phyloP scores from a whole-genome alignment of 2,797 vertebrate species.

The Pachyuromys duprasi region DNA sequence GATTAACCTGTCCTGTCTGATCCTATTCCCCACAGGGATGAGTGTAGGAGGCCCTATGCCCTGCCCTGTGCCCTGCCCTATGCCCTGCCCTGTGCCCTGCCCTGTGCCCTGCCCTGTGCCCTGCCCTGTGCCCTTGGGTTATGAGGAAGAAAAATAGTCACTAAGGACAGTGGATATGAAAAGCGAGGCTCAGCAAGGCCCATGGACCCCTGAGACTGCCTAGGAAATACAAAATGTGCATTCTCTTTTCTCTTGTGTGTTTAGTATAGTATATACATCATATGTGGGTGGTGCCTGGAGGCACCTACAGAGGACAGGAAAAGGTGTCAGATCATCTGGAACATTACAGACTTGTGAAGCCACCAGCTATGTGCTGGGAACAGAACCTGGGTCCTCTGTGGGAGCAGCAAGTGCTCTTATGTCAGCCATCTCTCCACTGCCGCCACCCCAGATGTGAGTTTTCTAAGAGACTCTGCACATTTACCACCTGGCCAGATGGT shows the following conservation, averaged over 20 bases:
- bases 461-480: background rate
- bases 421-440: background rate
- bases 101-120: constrained; percentile 49
- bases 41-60: constrained; percentile 64
- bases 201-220: background rate
- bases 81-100: constrained; percentile 33
- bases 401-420: background rate
- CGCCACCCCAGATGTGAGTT: background rate
- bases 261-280: background rate
- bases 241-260: background rate
- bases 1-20: constrained; percentile 87
- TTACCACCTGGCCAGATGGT: background rate
- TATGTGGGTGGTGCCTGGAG: background rate
- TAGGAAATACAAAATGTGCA: background rate
- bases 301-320: background rate
- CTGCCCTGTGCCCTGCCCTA: background rate
- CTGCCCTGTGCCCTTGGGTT: constrained; percentile 33
- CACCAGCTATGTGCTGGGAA: background rate
- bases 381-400: background rate
- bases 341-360: background rate
- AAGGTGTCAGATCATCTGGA: background rate
- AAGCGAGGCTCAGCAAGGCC: background rate
- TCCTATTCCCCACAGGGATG: constrained; percentile 84
- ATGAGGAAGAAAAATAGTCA: constrained; percentile 58
- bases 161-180: background rate